Evolutionary conservation across 2,113 vertebrate species (phyloP), one percentile per base, ranked within the genome.

Genomic region (Lophius piscatorius): DNA sequence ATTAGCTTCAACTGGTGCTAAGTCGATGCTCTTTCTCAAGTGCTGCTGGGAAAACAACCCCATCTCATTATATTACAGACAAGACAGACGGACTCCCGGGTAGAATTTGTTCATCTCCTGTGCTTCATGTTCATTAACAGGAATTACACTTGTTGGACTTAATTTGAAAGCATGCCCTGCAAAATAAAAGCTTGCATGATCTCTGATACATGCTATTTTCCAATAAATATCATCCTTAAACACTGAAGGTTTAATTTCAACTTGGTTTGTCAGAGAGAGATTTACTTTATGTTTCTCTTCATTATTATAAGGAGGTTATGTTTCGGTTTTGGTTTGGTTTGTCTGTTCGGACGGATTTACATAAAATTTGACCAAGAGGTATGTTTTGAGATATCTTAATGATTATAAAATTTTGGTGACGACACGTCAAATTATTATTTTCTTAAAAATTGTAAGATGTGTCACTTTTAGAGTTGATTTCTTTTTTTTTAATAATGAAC

Each of bases 1-100:
- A 80, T 83, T 68, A 71, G 51, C 36, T 65, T 51, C 47, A 40
- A 38, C 33, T 31, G 57, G 63, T 18, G 44, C 66, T 67, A 44
- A 65, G 62, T 44, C 56, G 57, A 62, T 83, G 55, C 41, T 56
- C 48, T 61, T 75, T 65, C 52, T 69, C 62, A 51, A 68, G 66
- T 60, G 47, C 83, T 77, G 62, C 59, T 70, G 79, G 81, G 81
- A 76, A 78, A 81, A 81, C 55, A 39, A 22, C 46, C 52, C 33
- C 46, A 23, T 36, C 58, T 74, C 63, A 41, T 67, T 80, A 75
- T 51, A 71, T 73, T 73, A 68, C 21, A 0, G 55, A 63, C 50
- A 55, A 57, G 50, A 70, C 65, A 59, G 51, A 68, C 9, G 38
- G 10, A 12, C 13, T 23, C 72, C 55, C 59, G 14, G 35, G 31